phyloP scores from a whole-genome alignment of 2,797 vertebrate genomes.

The Falco naumanni region DNA sequence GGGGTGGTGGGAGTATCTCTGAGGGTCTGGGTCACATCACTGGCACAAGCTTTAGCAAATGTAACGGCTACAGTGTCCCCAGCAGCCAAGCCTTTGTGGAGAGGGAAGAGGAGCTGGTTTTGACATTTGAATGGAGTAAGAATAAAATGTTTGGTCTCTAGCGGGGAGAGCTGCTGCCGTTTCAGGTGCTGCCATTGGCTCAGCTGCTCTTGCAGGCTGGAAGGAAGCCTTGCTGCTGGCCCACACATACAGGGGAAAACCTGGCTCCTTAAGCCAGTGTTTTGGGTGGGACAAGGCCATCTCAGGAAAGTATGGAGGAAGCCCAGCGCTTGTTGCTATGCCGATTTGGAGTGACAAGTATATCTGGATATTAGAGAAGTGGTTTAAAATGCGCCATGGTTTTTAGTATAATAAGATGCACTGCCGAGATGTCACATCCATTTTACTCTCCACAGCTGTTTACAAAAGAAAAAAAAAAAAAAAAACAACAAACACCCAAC shows the following conservation, averaged over 20 bases:
- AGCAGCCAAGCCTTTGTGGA: neutral
- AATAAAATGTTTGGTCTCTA: neutral
- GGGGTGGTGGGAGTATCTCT: neutral
- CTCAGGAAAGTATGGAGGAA: neutral
- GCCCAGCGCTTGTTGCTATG: neutral
- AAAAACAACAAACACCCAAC: neutral
- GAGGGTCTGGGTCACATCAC: fast-evolving
- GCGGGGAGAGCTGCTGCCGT: neutral
- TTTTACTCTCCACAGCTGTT: conserved; percentile 60
- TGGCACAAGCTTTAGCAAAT: neutral
- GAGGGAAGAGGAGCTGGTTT: neutral
- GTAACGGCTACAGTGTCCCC: fast-evolving
- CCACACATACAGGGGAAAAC: neutral
- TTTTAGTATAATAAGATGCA: conserved; percentile 33
- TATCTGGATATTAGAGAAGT: neutral
- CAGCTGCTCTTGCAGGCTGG: neutral
- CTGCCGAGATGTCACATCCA: conserved; percentile 45
- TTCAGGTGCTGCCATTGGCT: neutral
- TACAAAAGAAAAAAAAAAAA: conserved; percentile 8
- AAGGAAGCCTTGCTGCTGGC: neutral
- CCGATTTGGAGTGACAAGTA: neutral
- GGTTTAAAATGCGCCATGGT: conserved; percentile 18
- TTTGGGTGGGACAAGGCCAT: neutral
- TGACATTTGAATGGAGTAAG: neutral
- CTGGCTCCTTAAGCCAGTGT: neutral